phyloP scores from a whole-genome alignment of 2,888 invertebrate species.

The Therioaphis trifolii region DNA sequence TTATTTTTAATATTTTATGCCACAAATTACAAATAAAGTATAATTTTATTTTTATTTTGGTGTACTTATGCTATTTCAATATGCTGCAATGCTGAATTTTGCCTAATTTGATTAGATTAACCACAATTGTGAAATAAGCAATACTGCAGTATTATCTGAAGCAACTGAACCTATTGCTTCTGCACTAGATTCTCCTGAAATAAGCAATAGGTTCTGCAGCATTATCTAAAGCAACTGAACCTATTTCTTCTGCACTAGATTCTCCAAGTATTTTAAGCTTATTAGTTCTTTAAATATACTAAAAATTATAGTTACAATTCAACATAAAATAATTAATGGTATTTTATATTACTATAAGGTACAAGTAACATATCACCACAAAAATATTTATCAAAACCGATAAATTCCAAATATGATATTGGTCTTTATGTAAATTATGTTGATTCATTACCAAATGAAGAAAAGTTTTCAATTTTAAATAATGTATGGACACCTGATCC shows the following conservation, averaged over 20 bases:
- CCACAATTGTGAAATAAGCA: conserved; percentile 10
- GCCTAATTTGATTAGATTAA: conserved; percentile 9
- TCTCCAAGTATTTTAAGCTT: conserved; percentile 15
- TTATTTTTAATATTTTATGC: conserved; percentile 13
- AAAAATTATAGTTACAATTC: neutral
- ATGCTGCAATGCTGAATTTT: conserved; percentile 5
- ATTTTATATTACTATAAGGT: neutral
- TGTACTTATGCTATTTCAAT: conserved; percentile 14
- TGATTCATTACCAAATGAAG: neutral
- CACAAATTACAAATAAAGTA: neutral
- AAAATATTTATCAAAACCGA: conserved; percentile 2
- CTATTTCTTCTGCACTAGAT: conserved; percentile 4
- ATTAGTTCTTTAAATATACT: conserved; percentile 10
- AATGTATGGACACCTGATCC: conserved; percentile 27
- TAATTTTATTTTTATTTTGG: neutral
- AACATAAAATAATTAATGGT: conserved; percentile 2
- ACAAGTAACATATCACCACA: conserved; percentile 24
- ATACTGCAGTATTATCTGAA: too few species aligned
- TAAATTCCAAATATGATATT: conserved; percentile 38
- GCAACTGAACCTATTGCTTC: too few species aligned
- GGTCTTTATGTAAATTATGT: conserved; percentile 25
- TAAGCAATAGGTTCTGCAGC: too few species aligned
- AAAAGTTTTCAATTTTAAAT: conserved; percentile 21
- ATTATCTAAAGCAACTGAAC: neutral
- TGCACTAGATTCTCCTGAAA: too few species aligned